Percentiles rank a stretch among this genome's conserved stretches.
Conservation (phyloP, 2,888 invertebrate species). For the Mechanitis mazaeus region DNA sequence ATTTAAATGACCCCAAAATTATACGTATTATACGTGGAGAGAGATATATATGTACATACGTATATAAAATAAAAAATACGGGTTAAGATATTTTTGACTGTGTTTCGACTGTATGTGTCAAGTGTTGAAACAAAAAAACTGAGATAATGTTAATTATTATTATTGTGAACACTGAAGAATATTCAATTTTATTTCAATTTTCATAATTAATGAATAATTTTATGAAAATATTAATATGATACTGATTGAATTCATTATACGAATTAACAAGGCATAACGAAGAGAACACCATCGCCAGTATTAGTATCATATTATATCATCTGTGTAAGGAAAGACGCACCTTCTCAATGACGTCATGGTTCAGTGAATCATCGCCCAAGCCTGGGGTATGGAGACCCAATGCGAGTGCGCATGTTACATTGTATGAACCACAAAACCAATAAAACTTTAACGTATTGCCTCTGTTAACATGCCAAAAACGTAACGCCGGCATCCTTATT, state of each 20-base stretch:
- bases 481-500: conserved; percentile 25
- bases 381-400: conserved; percentile 43
- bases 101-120: no score
- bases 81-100: no score
- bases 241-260: conserved; percentile 7
- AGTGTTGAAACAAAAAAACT: no score
- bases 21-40: no score
- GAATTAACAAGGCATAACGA: conserved; percentile 10
- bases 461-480: conserved; percentile 26
- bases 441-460: conserved; percentile 23
- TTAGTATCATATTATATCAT: conserved; percentile 29
- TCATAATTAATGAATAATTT: background rate
- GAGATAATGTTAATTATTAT: no score
- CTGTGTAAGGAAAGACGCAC: conserved; percentile 48
- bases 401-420: conserved; percentile 50
- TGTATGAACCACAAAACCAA: conserved; percentile 39
- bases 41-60: no score
- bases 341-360: conserved; percentile 59
- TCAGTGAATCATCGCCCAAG: conserved; percentile 53
- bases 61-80: no score
- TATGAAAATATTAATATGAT: background rate
- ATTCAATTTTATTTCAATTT: no score
- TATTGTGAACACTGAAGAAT: no score
- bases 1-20: no score
- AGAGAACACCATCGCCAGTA: conserved; percentile 18